Base-by-base conservation (phyloP, 2,113 vertebrate genomes). In the Eonycteris spelaea region DNA sequence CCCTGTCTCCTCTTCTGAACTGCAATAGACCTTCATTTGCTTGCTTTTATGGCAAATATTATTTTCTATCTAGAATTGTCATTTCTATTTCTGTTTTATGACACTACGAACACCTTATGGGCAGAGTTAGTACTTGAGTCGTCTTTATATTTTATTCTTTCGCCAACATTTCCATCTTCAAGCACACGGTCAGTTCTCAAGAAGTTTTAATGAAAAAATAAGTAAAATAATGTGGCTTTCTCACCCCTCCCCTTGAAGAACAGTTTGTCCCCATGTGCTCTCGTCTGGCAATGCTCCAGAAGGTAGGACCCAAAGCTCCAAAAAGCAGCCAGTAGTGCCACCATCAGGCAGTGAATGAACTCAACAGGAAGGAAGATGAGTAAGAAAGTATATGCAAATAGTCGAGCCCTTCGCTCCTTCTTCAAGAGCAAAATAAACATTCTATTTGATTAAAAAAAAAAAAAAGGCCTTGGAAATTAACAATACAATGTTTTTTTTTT, bases 351-450 rank as follows among this genome's bases (percentile, higher is more conserved):
- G 21, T 57, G 83, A 43, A 85, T 57, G 73, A 94, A 82, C 33
- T 51, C 83, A 74, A 59, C 35, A 73, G 68, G 65, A 92, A 92
- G 70, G 43, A 51, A 26, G 22, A 30, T 38, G 53, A 53, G 33
- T 55, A 63, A 79, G 73, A 93, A 78, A 24, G 71, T n/a, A 40
- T 33, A 71, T 75, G 83, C 75, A 93, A 95, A 89, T n/a, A 18
- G 12, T 75, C 14, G 61, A 59, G 79, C 82, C 77, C 51, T 77
- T 70, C 75, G 87, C 48, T 68, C 48, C 85, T 93, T 78, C 92
- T 93, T 95, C 80, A 94, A 87, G 70, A 90, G 86, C 77, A 97
- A 95, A 96, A 67, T 93, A 95, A 97, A 96, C 75, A 97, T 90
- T 65, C 87, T 59, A 85, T 87, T 97, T 59, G 45, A 48, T 38